phyloP scores from a whole-genome alignment of 2,888 invertebrate genomes.

The Drosophila diplacantha region DNA sequence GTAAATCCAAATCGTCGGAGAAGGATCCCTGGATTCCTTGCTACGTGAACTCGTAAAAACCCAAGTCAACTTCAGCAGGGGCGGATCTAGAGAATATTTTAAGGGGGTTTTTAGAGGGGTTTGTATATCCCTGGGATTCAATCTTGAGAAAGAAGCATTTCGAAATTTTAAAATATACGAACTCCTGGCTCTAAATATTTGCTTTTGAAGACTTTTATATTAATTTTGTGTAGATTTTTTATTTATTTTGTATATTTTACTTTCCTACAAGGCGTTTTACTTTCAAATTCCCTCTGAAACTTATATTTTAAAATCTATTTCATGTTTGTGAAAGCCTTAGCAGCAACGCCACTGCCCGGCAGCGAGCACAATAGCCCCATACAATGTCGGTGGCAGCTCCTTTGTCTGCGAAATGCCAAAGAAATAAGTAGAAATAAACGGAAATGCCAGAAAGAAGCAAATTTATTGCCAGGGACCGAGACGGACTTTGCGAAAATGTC shows the following conservation, averaged over 20 bases:
- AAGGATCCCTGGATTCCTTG: conserved; percentile 30
- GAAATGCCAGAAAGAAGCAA: conserved; percentile 38
- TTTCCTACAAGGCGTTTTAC: no score
- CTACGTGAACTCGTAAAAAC: conserved; percentile 68
- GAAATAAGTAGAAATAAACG: conserved; percentile 50
- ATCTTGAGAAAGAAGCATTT: not conserved
- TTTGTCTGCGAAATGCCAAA: conserved; percentile 45
- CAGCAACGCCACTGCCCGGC: conserved; percentile 1
- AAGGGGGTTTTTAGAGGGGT: no score
- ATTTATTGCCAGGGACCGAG: conserved; percentile 63
- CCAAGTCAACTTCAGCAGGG: conserved; percentile 34
- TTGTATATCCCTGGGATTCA: fast-evolving
- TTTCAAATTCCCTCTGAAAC: no score
- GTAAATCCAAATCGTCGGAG: conserved; percentile 63
- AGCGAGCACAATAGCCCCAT: conserved; percentile 31
- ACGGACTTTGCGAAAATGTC: conserved; percentile 69
- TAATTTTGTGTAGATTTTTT: not conserved
- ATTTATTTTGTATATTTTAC: no score
- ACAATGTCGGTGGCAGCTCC: conserved; percentile 58
- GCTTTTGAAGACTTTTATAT: not conserved
- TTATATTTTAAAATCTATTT: not conserved
- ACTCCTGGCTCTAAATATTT: not conserved
- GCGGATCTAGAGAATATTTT: not conserved
- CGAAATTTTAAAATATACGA: not conserved
- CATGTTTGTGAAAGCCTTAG: not conserved